Percentiles rank a stretch among this genome's conserved stretches.
Evolutionary conservation across 2,113 vertebrate species (phyloP).

Genomic region (Hypanus sabinus): DNA sequence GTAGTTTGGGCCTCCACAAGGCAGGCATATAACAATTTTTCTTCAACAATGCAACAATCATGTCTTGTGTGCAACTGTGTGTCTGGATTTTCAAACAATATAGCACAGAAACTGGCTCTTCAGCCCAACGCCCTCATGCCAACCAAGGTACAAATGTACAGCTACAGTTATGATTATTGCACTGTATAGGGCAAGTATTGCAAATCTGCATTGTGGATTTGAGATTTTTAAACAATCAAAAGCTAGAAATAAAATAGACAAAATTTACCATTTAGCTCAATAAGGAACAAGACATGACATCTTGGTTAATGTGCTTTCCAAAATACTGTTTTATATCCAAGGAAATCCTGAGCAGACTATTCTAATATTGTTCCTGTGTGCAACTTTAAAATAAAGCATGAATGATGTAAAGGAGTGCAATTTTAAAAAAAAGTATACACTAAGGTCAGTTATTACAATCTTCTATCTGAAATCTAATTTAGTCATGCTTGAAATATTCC

Average conservation of each 20-base stretch:
- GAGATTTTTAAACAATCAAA: no score
- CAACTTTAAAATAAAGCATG: not conserved
- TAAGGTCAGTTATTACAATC: slow-evolving; percentile 27
- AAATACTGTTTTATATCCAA: not conserved
- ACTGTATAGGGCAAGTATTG: no score
- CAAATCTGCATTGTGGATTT: not conserved
- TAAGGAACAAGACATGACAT: not conserved
- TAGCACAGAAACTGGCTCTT: no score
- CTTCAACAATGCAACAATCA: not conserved
- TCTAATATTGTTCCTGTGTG: not conserved
- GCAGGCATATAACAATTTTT: not conserved
- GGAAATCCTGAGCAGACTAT: not conserved
- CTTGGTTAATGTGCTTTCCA: not conserved
- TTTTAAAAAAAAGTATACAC: not conserved
- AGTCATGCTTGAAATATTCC: not conserved
- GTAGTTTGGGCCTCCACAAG: not conserved
- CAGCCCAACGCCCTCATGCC: no score
- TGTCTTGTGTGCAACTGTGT: not conserved
- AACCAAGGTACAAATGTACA: no score
- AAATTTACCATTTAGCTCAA: no score
- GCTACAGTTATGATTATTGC: not conserved
- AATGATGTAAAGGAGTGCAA: not conserved
- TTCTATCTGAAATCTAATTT: slow-evolving; percentile 12
- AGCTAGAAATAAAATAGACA: no score
- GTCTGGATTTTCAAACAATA: not conserved